Conservation (phyloP, 1,140 invertebrate species). For the Papilio glaucus region DNA sequence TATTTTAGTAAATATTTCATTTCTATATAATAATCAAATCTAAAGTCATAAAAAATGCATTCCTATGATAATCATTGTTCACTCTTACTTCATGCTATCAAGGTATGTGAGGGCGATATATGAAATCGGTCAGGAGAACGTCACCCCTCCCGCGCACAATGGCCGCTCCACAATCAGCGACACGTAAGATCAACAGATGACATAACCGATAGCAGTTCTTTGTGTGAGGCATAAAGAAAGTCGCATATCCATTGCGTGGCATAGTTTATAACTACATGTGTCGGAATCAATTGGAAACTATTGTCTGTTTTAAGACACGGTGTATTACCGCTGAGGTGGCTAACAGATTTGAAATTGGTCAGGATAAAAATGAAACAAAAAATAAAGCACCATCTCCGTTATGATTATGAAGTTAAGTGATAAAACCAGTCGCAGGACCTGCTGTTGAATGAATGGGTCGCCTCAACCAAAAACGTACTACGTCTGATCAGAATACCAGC, state of each 20-base stretch:
- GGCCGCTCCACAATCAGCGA: background rate
- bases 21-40: no score
- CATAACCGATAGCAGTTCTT: constrained; percentile 21
- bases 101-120: constrained; percentile 1
- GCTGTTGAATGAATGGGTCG: no score
- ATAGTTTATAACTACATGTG: constrained; percentile 27
- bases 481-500: no score
- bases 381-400: no score
- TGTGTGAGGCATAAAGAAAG: constrained; percentile 19
- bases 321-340: background rate
- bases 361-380: background rate
- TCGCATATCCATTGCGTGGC: constrained; percentile 8
- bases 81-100: background rate
- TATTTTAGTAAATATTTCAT: no score
- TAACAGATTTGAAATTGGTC: background rate
- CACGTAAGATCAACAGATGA: constrained; percentile 12
- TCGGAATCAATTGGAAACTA: constrained; percentile 23
- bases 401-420: no score
- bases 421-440: no score
- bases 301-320: constrained; percentile 20
- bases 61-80: background rate
- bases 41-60: no score
- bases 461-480: no score
- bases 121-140: background rate
- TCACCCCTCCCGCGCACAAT: background rate